Evolutionary conservation across 2,113 vertebrate genomes (phyloP), one percentile per base, ranked within the genome.

Genomic region (Sebastes schlegelii): DNA sequence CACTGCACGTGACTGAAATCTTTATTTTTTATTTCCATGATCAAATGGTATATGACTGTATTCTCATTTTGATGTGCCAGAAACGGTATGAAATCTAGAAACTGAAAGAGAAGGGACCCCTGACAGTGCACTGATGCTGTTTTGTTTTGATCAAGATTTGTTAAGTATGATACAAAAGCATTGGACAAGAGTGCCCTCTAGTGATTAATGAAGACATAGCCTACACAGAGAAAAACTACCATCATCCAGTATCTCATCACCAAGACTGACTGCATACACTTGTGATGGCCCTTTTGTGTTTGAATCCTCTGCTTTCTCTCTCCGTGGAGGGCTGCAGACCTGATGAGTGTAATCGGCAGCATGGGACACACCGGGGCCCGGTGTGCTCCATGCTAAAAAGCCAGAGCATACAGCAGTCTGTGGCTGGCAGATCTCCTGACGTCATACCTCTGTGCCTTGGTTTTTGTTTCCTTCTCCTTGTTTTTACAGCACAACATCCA

Each of bases 111-210:
- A 16, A 7, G 42, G 34, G 26, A n/a, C 11, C 2, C 9, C 12
- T 45, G 8, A 51, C 23, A 55, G 43, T n/a, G 14, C 21, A 58
- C 14, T 71, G 26, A 48, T 68, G 34, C 26, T 34, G 49, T 65
- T 82, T 57, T 34, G 13, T 77, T 46, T 49, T 54, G 5, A 42
- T 66, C 8, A 76, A 62, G 51, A 77, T 3, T 19, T 82, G 6
- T 34, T 14, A 64, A 62, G n/a, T 1, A 0, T 16, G 13, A 67
- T 13, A 16, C 2, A 46, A 61, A 62, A 43, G 4, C 26, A 21
- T 77, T 74, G 67, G 10, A 61, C 73, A 77, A 86, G 71, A 85
- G 79, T 68, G 86, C 85, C 92, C 89, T 77, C 93, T 94, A 88
- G 78, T 91, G 93, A 49, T 34, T 2, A 69, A 74, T 43, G n/a